A percentile compares a stretch with the other conserved stretches of the same genome.
These are phyloP conservation scores for Calephelis perditalis DNA, from an alignment of 2,888 invertebrate genomes.

Conservation along the genomic window DNA sequence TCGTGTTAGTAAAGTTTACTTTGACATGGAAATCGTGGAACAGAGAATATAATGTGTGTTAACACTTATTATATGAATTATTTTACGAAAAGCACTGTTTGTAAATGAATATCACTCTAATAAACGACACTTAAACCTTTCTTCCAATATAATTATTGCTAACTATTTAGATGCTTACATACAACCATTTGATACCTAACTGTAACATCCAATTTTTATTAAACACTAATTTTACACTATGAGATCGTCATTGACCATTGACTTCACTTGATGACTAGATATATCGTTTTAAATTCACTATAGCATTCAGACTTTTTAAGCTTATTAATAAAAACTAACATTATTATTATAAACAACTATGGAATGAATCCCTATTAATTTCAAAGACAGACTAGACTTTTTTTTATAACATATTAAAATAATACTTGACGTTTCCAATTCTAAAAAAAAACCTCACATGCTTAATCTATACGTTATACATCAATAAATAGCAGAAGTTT, in stretches of 20 bases:
- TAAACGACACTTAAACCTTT: not conserved
- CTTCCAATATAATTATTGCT: slow-evolving; percentile 1
- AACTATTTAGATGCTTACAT: not conserved
- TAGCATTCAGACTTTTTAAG: too few relatives aligned
- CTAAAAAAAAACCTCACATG: too few relatives aligned
- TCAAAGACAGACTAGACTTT: too few relatives aligned
- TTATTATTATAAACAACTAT: too few relatives aligned
- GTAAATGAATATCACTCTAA: not conserved
- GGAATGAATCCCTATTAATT: too few relatives aligned
- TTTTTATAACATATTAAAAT: too few relatives aligned
- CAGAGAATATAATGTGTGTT: not conserved
- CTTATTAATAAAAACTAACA: too few relatives aligned
- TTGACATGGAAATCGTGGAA: not conserved
- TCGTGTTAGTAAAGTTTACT: not conserved
- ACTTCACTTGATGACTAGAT: not conserved
- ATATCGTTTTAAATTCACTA: too few relatives aligned
- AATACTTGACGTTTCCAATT: too few relatives aligned
- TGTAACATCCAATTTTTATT: not conserved
- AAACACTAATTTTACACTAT: slow-evolving; percentile 6
- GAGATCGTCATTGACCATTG: slow-evolving; percentile 1
- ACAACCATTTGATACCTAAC: not conserved
- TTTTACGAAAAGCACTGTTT: not conserved
- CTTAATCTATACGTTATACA: too few relatives aligned
- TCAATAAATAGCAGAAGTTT: too few relatives aligned
- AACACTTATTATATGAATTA: not conserved